A percentile compares a stretch with the other conserved stretches of the same genome.
phyloP scores from a whole-genome alignment of 2,113 vertebrate genomes.

The Cisticola juncidis region DNA sequence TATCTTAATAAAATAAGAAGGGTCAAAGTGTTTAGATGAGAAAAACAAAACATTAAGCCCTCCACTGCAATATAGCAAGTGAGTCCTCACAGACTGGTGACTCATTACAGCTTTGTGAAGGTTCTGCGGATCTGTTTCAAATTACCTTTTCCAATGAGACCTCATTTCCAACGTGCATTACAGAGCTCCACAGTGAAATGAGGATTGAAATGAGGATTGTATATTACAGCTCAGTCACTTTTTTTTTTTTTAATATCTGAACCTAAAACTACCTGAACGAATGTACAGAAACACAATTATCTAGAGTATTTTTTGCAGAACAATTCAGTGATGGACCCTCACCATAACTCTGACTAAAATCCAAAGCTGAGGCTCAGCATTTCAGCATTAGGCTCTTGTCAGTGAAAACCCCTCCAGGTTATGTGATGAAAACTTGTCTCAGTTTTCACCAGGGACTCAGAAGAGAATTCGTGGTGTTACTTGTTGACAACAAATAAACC shows the following conservation, averaged over 20 bases:
- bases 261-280: not conserved
- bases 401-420: not conserved
- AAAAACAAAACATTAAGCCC: slow-evolving; percentile 59
- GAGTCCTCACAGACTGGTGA: slow-evolving; percentile 33
- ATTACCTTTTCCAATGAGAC: slow-evolving; percentile 65
- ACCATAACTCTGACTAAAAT: not conserved
- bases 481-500: slow-evolving; percentile 15
- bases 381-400: not conserved
- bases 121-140: slow-evolving; percentile 13
- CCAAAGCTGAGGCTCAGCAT: not conserved
- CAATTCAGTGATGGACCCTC: not conserved
- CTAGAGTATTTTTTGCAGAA: not conserved
- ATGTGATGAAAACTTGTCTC: not conserved
- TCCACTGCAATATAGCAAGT: slow-evolving; percentile 22
- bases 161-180: slow-evolving; percentile 62
- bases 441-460: not conserved
- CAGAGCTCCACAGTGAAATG: slow-evolving; percentile 39
- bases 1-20: slow-evolving; percentile 63
- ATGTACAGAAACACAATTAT: not conserved
- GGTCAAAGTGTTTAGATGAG: slow-evolving; percentile 41
- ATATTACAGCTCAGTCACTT: not conserved
- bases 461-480: not conserved
- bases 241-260: not conserved
- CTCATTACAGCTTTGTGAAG: slow-evolving; percentile 55
- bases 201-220: slow-evolving; percentile 28